A percentile compares a stretch with the other conserved stretches of the same genome.
Evolutionary conservation across 2,113 vertebrate species (phyloP).

Genomic region (Trogon surrucura): DNA sequence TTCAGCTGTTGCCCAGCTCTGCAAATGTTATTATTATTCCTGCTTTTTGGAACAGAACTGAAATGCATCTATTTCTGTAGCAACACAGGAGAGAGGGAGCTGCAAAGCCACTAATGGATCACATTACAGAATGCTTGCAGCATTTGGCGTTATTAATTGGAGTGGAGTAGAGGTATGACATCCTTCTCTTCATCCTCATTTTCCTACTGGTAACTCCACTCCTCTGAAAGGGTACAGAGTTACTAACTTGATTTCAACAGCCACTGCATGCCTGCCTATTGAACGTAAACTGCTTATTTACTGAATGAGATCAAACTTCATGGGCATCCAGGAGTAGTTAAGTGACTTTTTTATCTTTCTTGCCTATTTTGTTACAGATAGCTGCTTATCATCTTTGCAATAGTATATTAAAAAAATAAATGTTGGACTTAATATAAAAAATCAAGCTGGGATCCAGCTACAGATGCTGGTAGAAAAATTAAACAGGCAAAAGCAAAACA

Average conservation of each 20-base stretch:
- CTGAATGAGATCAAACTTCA: background rate
- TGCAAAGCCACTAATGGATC: constrained; percentile 24
- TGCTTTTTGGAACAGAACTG: constrained; percentile 5
- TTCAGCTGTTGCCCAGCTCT: background rate
- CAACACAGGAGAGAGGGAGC: background rate
- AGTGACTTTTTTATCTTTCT: background rate
- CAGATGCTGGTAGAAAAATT: background rate
- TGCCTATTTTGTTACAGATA: background rate
- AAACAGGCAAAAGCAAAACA: background rate
- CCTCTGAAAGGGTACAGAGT: background rate
- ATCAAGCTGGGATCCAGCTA: background rate
- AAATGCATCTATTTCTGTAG: constrained; percentile 24
- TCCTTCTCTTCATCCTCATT: constrained; percentile 14
- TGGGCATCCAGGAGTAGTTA: background rate
- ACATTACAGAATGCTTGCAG: background rate
- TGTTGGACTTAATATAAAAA: background rate
- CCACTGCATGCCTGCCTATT: background rate
- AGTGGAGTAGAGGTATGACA: constrained; percentile 9
- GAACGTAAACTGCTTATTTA: background rate
- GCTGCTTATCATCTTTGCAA: background rate
- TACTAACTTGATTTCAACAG: background rate
- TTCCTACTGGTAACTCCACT: background rate
- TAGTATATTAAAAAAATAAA: background rate
- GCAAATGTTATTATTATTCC: background rate
- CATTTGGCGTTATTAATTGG: background rate